Evolutionary conservation across 2,797 vertebrate genomes (phyloP).

Genomic region (Pseudomugil gertrudae): DNA sequence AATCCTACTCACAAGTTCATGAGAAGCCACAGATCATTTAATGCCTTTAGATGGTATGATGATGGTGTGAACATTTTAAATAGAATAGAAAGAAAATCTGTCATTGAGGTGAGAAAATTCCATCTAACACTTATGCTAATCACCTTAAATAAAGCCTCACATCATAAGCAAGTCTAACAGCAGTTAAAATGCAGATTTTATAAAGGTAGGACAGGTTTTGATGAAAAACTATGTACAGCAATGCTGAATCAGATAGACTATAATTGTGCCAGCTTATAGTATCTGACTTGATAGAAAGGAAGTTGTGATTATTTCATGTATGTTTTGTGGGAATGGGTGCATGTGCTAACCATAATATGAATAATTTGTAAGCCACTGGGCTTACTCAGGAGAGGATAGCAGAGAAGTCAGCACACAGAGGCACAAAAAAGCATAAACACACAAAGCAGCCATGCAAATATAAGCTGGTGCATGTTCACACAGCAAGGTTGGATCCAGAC

Average conservation of each 20-base stretch:
- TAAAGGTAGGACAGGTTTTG: accelerated
- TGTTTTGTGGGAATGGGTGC: conserved; percentile 1
- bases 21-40: background rate
- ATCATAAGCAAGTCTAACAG: no score
- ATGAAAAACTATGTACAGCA: background rate
- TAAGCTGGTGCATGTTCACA: conserved; percentile 44
- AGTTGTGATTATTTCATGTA: conserved; percentile 7
- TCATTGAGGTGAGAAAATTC: background rate
- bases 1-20: conserved; percentile 15
- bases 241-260: background rate
- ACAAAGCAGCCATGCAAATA: conserved; percentile 30
- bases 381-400: conserved; percentile 17
- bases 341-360: conserved; percentile 10
- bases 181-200: conserved; percentile 2
- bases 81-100: background rate
- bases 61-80: background rate
- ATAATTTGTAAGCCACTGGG: conserved; percentile 26
- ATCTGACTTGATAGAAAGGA: background rate
- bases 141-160: background rate
- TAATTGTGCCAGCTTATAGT: background rate
- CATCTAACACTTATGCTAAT: background rate
- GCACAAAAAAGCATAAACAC: conserved; percentile 15
- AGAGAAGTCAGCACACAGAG: conserved; percentile 16
- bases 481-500: conserved; percentile 34
- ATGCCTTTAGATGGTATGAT: conserved; percentile 1